Percentiles rank a stretch among this genome's conserved stretches.
Evolutionary conservation across 2,113 vertebrate species (phyloP).

Genomic region (Cynocephalus volans): DNA sequence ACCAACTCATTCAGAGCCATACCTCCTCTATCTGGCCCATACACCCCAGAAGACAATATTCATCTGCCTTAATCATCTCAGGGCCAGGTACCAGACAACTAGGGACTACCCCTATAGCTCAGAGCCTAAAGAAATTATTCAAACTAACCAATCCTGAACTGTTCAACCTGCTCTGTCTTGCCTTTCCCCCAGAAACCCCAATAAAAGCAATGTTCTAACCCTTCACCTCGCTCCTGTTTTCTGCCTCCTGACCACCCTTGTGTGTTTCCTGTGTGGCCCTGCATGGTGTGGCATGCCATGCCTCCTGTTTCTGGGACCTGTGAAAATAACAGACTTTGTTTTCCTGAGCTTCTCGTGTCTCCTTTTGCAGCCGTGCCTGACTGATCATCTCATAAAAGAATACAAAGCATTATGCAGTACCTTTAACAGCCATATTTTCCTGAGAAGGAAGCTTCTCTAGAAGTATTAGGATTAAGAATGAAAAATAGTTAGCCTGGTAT

Average conservation of each 20-base stretch:
- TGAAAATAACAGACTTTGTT: neutral
- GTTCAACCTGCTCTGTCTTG: neutral
- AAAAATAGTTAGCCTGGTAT: slow-evolving; percentile 23
- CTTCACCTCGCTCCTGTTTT: neutral
- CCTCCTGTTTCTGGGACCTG: neutral
- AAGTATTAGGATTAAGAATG: slow-evolving; percentile 21
- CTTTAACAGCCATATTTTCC: slow-evolving; percentile 41
- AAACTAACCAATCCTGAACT: neutral
- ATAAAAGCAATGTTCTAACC: neutral
- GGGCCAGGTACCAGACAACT: neutral
- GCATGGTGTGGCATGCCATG: no score
- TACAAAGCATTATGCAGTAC: neutral
- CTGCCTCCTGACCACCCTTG: neutral
- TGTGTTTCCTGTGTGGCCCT: neutral
- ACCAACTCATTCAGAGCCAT: neutral
- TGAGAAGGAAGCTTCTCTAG: neutral
- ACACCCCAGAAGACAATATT: neutral
- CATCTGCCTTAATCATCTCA: neutral
- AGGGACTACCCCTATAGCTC: neutral
- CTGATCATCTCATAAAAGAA: neutral
- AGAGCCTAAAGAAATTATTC: neutral
- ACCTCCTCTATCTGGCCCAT: neutral
- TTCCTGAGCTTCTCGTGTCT: neutral
- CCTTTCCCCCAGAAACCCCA: neutral
- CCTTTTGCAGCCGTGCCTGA: neutral